Evolutionary conservation across 1,140 invertebrate genomes (phyloP).

Genomic region (Leptoteleia sp.): DNA sequence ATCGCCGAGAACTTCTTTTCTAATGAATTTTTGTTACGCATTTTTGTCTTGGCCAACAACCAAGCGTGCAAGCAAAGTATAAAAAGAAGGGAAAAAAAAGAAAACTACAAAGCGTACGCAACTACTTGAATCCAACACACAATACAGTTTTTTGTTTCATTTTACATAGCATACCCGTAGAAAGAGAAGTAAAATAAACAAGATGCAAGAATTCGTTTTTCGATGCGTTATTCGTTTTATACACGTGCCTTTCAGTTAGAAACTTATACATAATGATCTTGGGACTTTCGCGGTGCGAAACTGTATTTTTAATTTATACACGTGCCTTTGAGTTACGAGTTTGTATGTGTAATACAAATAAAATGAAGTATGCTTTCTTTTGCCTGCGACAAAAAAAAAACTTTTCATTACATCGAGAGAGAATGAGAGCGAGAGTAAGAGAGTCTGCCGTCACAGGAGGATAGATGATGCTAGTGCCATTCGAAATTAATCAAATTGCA

Average conservation of each 20-base stretch:
- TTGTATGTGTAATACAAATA: conserved; percentile 51
- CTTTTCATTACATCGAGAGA: conserved; percentile 55
- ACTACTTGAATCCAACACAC: conserved; percentile 12
- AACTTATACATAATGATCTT: conserved; percentile 47
- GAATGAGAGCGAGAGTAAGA: background rate
- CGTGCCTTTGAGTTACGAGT: conserved; percentile 63
- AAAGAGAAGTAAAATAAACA: too few relatives aligned
- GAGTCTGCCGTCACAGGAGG: too few relatives aligned
- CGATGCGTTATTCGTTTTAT: conserved; percentile 47
- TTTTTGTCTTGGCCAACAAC: conserved; percentile 29
- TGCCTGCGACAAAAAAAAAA: conserved; percentile 39
- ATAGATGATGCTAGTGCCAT: conserved; percentile 1
- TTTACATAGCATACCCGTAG: too few relatives aligned
- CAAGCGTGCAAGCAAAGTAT: background rate
- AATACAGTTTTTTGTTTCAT: conserved; percentile 12
- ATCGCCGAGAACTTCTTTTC: conserved; percentile 31
- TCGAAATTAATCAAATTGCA: background rate
- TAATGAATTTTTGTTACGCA: conserved; percentile 52
- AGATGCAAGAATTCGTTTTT: conserved; percentile 22
- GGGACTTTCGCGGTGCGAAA: conserved; percentile 16
- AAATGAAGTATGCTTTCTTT: conserved; percentile 47
- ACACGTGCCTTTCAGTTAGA: conserved; percentile 60
- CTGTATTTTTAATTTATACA: conserved; percentile 58
- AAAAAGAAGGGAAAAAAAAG: conserved; percentile 4
- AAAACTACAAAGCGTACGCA: conserved; percentile 6